Conservation (phyloP, 2,888 invertebrate genomes). For the Drosophila eohydei region DNA sequence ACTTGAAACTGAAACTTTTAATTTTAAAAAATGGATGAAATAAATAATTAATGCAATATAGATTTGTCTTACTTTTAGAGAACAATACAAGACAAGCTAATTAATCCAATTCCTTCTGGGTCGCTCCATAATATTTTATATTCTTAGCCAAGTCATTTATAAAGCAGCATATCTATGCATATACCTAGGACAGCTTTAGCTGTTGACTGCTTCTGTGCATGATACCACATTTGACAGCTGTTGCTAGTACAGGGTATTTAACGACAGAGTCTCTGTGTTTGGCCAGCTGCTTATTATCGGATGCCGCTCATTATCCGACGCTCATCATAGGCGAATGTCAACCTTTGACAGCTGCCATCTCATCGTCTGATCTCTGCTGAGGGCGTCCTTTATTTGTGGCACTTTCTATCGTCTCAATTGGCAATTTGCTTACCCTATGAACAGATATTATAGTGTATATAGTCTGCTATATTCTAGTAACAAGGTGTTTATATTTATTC, state of each 20-base stretch:
- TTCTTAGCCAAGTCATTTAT: background rate
- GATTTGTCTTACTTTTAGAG: background rate
- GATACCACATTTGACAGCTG: background rate
- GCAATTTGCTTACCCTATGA: slow-evolving; percentile 3
- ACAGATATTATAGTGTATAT: background rate
- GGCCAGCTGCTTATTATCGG: slow-evolving; percentile 19
- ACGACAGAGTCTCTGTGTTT: background rate
- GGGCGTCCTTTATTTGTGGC: slow-evolving; percentile 6
- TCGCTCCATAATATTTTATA: background rate
- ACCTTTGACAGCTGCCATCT: slow-evolving; percentile 12
- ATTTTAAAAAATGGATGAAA: background rate
- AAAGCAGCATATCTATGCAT: background rate
- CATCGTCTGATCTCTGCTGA: background rate
- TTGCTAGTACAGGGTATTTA: slow-evolving; percentile 10
- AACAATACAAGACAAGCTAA: no score
- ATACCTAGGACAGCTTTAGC: background rate
- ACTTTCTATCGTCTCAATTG: background rate
- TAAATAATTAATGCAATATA: background rate
- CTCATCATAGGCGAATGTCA: slow-evolving; percentile 8
- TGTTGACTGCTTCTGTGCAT: no score
- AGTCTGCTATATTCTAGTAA: background rate
- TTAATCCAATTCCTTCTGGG: background rate
- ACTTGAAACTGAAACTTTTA: background rate
- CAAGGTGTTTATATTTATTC: background rate
- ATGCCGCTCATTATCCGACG: slow-evolving; percentile 26